Conservation (phyloP, 2,888 invertebrate species). For the Eulithis prunata region DNA sequence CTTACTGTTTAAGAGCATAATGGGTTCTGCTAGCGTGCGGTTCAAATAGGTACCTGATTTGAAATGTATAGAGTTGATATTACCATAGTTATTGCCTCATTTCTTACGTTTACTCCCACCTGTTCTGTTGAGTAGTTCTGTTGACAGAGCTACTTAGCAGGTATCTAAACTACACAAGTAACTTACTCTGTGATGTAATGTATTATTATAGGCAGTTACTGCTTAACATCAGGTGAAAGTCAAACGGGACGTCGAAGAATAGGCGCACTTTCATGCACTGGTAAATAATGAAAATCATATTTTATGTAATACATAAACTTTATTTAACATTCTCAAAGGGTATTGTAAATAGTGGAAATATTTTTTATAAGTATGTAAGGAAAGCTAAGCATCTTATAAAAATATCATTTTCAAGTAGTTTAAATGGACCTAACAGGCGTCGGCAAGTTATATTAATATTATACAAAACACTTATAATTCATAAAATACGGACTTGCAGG, state of each 20-base stretch:
- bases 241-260: no score
- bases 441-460: slow-evolving; percentile 62
- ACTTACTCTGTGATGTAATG: no score
- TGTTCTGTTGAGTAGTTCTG: no score
- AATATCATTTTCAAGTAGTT: slow-evolving; percentile 71
- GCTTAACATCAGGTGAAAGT: no score
- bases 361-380: slow-evolving; percentile 70
- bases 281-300: slow-evolving; percentile 36
- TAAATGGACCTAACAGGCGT: slow-evolving; percentile 70
- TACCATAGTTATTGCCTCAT: no score
- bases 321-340: slow-evolving; percentile 73
- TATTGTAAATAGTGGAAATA: slow-evolving; percentile 81
- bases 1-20: neutral
- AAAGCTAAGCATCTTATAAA: slow-evolving; percentile 84
- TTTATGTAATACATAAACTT: slow-evolving; percentile 72
- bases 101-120: no score
- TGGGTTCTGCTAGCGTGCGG: neutral
- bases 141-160: no score
- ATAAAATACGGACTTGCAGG: slow-evolving; percentile 26
- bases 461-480: slow-evolving; percentile 44
- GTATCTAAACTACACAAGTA: no score
- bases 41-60: no score
- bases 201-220: no score
- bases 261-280: no score
- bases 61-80: no score